A percentile compares a stretch with the other conserved stretches of the same genome.
Conservation (phyloP, 1,140 invertebrate genomes). For the Carposina sasakii region DNA sequence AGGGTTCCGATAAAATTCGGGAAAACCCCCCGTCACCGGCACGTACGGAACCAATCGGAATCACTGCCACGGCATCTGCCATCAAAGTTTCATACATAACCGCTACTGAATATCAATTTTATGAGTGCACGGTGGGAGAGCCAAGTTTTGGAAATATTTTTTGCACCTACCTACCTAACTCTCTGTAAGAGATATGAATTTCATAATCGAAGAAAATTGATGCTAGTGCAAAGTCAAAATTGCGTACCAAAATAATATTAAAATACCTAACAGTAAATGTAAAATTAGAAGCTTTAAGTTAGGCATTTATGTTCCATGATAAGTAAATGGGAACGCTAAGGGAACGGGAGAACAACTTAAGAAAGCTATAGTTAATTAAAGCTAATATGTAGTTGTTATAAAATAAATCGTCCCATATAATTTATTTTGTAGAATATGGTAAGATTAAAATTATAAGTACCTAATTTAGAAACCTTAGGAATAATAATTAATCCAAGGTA, state of each 20-base stretch:
- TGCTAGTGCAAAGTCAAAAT: neutral
- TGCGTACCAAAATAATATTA: neutral
- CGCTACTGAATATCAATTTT: conserved; percentile 10
- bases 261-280: neutral
- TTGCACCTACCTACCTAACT: neutral
- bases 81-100: conserved; percentile 5
- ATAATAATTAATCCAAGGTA: too few species aligned
- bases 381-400: too few species aligned
- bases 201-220: neutral
- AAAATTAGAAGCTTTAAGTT: too few species aligned
- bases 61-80: neutral
- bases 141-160: neutral
- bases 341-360: too few species aligned
- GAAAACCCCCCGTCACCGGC: neutral
- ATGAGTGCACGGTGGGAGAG: neutral
- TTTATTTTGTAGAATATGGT: too few species aligned
- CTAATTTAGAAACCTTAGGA: too few species aligned
- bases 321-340: too few species aligned
- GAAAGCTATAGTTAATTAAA: too few species aligned
- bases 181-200: neutral
- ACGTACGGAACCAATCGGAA: conserved; percentile 10
- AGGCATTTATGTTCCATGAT: too few species aligned
- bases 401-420: too few species aligned
- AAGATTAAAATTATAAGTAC: too few species aligned
- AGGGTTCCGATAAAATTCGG: neutral